phyloP scores from a whole-genome alignment of 2,797 vertebrate species.

The Pseudochromis fuscus region DNA sequence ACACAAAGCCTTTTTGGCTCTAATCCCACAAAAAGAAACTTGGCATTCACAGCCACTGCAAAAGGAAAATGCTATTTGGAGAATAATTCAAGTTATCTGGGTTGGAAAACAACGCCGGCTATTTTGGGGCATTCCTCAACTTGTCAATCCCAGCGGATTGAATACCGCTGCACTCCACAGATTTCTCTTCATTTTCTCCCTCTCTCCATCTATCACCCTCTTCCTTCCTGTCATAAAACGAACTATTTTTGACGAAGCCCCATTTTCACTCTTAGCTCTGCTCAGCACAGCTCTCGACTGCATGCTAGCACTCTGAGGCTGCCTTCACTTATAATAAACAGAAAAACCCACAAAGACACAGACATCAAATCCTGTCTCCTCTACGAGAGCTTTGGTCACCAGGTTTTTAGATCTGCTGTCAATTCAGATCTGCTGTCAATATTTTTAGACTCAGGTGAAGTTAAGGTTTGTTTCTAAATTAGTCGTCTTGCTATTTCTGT shows the following conservation, averaged over 20 bases:
- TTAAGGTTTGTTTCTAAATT: constrained; percentile 65
- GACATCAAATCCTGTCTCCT: constrained; percentile 22
- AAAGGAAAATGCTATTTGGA: constrained; percentile 54
- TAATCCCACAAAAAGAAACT: constrained; percentile 42
- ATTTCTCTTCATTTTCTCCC: constrained; percentile 42
- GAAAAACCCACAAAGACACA: constrained; percentile 32
- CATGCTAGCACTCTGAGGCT: constrained; percentile 26
- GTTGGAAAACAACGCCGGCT: constrained; percentile 62
- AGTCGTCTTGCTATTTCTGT: constrained; percentile 66
- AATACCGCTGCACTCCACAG: constrained; percentile 38
- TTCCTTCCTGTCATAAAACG: constrained; percentile 57
- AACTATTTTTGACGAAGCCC: constrained; percentile 69
- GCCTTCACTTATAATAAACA: constrained; percentile 39
- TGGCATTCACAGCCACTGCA: constrained; percentile 40
- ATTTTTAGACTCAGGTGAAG: constrained; percentile 74
- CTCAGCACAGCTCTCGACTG: constrained; percentile 41
- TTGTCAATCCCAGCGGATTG: constrained; percentile 59
- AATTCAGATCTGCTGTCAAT: constrained; percentile 32
- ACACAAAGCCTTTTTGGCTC: constrained; percentile 55
- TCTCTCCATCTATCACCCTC: constrained; percentile 55
- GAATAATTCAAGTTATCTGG: constrained; percentile 62
- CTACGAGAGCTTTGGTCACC: constrained; percentile 27
- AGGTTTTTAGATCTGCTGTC: constrained; percentile 51
- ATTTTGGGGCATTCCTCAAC: constrained; percentile 63
- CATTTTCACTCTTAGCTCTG: constrained; percentile 65